Conservation (phyloP, 1,140 invertebrate species). For the Galleria mellonella region DNA sequence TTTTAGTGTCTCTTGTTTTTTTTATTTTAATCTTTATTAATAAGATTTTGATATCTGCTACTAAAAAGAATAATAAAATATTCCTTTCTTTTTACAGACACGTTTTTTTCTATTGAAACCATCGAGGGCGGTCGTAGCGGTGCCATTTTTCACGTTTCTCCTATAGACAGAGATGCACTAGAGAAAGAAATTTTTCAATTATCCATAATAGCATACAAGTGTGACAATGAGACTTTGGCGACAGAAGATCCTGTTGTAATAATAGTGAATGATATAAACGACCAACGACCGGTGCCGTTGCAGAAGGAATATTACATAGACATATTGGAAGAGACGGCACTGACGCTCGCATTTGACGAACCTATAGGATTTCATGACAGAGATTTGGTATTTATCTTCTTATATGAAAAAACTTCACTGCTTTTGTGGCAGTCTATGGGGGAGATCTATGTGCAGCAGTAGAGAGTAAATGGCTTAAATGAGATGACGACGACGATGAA, state of each 20-base stretch:
- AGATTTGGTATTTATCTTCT: constrained; percentile 61
- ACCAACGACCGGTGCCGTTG: constrained; percentile 66
- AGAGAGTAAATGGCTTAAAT: too few species aligned
- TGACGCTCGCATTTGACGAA: constrained; percentile 54
- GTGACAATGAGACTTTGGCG: constrained; percentile 45
- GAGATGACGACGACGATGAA: too few species aligned
- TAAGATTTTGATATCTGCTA: too few species aligned
- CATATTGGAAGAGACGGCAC: constrained; percentile 63
- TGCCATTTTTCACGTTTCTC: constrained; percentile 57
- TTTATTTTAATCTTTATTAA: too few species aligned
- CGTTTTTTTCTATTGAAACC: constrained; percentile 46
- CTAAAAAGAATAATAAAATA: too few species aligned
- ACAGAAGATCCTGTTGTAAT: constrained; percentile 57
- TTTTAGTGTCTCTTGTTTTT: too few species aligned
- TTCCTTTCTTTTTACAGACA: constrained; percentile 32
- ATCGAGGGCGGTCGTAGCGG: constrained; percentile 42
- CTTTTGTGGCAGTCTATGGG: too few species aligned
- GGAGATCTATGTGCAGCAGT: too few species aligned
- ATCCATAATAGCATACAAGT: constrained; percentile 71
- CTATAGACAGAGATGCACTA: constrained; percentile 72
- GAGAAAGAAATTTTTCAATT: constrained; percentile 72
- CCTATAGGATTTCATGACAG: constrained; percentile 70
- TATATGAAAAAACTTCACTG: neutral
- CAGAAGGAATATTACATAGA: constrained; percentile 36
- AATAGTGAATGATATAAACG: constrained; percentile 75